Evolutionary conservation across 2,888 invertebrate genomes (phyloP), one percentile per base, ranked within the genome.

Genomic region (Drosophila mercatorum): DNA sequence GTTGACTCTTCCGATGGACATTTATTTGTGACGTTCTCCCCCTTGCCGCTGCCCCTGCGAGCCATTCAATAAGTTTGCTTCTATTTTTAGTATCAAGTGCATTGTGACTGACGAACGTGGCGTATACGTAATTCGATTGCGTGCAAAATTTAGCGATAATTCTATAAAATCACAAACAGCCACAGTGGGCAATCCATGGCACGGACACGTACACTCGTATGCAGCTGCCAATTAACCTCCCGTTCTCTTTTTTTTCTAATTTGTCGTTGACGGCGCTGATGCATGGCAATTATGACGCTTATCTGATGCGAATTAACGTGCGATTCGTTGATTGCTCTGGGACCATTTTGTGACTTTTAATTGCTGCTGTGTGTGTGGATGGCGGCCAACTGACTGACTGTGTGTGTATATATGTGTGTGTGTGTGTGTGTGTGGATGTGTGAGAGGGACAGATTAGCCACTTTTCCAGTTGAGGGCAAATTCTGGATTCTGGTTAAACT

Each of bases 201-300:
- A 44, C 59, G 56, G 40, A 46, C 52, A 53, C 22, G 64, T 22
- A 10, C 7, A 2, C 10, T 2, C 36, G 5, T 22, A 8, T 49
- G 52, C 52, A 53, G 58, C 51, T 44, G 63, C 10, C 51, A 66
- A 68, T 60, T 63, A 44, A 56, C 8, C 12, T 53, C 51, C 10
- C 10, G 22, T 43, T 47, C 49, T 5, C n/a, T 34, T n/a, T 49
- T 22, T 40, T 22, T 47, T 26, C n/a, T n/a, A 5, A 10, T 57
- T 58, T 59, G 56, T 47, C 71, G 57, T 68, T 61, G 59, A n/a
- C 59, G 58, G 17, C 17, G 26, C 47, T 68, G 73, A 59, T 75
- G 71, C 68, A 71, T 65, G 68, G 65, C 74, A 81, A 83, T 89
- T 83, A 86, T 86, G 80, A 71, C 51, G 69, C 58, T 77, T 80